Base-by-base conservation (phyloP, 2,888 invertebrate species). In the Eupithecia subfuscata region DNA sequence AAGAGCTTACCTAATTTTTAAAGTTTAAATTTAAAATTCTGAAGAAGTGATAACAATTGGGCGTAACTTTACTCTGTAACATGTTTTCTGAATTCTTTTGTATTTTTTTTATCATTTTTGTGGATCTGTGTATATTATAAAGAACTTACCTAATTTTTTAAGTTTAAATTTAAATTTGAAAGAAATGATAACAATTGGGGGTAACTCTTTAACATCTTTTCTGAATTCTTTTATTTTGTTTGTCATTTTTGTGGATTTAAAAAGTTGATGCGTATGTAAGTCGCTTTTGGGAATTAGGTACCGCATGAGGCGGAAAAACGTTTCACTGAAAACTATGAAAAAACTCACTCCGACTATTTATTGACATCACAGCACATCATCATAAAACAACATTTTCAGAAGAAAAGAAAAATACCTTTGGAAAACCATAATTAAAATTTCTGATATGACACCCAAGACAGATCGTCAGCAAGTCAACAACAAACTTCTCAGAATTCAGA, bases 401-500 rank as follows among this genome's bases (percentile, higher is more conserved):
- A 52, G 9, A 52, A 48, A 18, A 18, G 3, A 12, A 56, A 22
- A 56, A 56, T 22, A 12, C 5, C 12, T 22, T 56, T 1, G n/a
- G 22, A 56, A 60, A 25, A 2, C 25, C 5, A 25, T 11, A 60
- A 60, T 25, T 14, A 25, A 0, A 60, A 60, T 60, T 60, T 60
- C 60, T 22, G 25, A 60, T 6, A 60, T 60, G 37, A n/a, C n/a
- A 67, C 40, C 65, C 65, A 40, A 37, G 65, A 67, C 37, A 67
- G 68, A 68, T 68, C 40, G 67, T 67, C 69, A 18, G 30, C 45
- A 30, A 69, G 22, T 45, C 18, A 45, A 60, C 22, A 67, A 67
- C n/a, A 25, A 69, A 69, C 69, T 69, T 43, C 43, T 45, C 40
- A 1, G 68, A 74, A 71, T 64, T 74, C 71, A 71, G 69, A 64